phyloP scores from a whole-genome alignment of 35 echinoderm and acorn worm genomes.

The Apostichopus japonicus region DNA sequence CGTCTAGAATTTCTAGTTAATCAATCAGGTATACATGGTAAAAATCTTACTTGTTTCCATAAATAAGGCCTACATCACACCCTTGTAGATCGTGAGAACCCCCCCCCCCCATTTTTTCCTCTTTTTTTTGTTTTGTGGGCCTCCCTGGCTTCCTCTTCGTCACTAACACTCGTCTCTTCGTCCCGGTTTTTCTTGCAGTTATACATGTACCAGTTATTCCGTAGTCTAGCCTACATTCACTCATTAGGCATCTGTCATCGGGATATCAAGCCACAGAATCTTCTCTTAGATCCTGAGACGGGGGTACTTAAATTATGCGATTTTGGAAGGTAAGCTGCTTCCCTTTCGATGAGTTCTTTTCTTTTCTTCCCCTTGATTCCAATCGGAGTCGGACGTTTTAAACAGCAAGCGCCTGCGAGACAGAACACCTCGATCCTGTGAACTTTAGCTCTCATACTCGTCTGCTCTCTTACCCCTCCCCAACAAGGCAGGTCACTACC shows the following conservation, averaged over 20 bases:
- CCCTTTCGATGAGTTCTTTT: not conserved
- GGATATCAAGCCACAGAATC: slow-evolving; percentile 96
- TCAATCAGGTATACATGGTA: no score
- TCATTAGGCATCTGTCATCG: slow-evolving; percentile 99
- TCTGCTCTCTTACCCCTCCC: no score
- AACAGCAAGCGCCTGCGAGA: no score
- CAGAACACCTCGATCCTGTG: no score
- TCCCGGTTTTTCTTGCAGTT: slow-evolving; percentile 76
- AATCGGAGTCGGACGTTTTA: no score
- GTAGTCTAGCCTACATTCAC: slow-evolving; percentile 99
- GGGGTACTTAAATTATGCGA: slow-evolving; percentile 97
- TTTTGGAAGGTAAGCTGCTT: slow-evolving; percentile 94
- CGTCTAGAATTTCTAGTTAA: no score
- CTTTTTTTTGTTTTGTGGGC: not conserved
- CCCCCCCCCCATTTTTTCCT: not conserved
- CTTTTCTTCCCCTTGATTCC: not conserved
- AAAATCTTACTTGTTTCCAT: no score
- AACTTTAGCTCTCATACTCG: no score
- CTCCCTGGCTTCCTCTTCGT: not conserved
- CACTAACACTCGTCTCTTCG: not conserved
- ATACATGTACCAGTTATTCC: slow-evolving; percentile 99
- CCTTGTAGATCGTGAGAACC: not conserved
- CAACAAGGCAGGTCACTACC: no score
- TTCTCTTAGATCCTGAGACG: slow-evolving; percentile 93
- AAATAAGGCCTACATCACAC: no score